These are phyloP conservation scores for Monarcha castaneiventris DNA, from an alignment of 2,113 vertebrate genomes.

Conservation along the genomic window DNA sequence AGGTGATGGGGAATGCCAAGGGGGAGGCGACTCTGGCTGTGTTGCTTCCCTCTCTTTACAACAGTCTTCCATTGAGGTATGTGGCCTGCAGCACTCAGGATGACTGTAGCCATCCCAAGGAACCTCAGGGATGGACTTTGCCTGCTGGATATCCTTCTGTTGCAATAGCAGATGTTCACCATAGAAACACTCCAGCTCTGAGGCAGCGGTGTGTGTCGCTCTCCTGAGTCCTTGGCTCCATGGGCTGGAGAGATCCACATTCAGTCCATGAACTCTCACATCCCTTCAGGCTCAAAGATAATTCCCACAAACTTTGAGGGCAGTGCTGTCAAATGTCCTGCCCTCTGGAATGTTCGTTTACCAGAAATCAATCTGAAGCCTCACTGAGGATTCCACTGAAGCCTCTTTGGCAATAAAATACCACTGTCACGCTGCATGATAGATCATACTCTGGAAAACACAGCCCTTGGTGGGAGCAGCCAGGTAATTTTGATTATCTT, in stretches of 20 bases:
- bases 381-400: neutral
- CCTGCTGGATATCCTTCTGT: neutral
- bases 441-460: neutral
- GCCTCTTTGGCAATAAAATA: neutral
- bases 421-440: neutral
- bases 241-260: neutral
- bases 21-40: neutral
- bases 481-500: neutral
- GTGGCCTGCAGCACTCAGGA: neutral
- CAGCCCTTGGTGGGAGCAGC: neutral
- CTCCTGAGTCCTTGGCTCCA: neutral
- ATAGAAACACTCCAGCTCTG: neutral
- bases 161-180: neutral
- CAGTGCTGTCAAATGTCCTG: neutral
- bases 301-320: neutral
- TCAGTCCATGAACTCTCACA: neutral
- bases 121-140: neutral
- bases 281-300: neutral
- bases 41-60: neutral
- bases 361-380: neutral
- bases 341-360: neutral
- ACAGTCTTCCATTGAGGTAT: neutral
- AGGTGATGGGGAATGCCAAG: neutral
- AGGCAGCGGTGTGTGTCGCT: neutral
- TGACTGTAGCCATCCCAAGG: neutral